These are phyloP conservation scores for Chelonus insularis DNA, from an alignment of 1,140 invertebrate genomes.

Conservation along the genomic window DNA sequence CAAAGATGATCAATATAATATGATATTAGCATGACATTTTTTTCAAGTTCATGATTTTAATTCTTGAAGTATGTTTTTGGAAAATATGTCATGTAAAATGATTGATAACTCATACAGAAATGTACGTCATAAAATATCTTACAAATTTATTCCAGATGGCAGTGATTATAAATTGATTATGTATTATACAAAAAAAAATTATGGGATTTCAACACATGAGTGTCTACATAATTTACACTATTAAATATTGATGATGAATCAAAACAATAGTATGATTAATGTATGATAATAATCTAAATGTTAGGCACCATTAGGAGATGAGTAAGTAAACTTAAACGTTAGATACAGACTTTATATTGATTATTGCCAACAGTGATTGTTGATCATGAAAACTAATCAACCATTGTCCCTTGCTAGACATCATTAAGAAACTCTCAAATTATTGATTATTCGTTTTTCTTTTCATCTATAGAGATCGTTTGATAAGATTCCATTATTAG, in stretches of 20 bases:
- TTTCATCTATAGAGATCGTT: too few relatives aligned
- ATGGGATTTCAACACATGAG: too few relatives aligned
- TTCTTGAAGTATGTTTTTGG: too few relatives aligned
- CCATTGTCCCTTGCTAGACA: background rate
- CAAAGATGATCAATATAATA: too few relatives aligned
- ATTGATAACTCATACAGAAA: background rate
- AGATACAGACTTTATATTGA: background rate
- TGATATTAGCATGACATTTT: too few relatives aligned
- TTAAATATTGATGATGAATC: too few relatives aligned
- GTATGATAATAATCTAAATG: background rate
- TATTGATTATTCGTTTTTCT: background rate
- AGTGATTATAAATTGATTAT: slow-evolving; percentile 15
- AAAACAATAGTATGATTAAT: background rate
- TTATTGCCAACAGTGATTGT: slow-evolving; percentile 9
- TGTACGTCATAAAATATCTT: background rate
- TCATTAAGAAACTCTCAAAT: background rate
- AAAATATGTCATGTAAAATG: too few relatives aligned
- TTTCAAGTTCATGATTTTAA: too few relatives aligned
- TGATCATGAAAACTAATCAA: too few relatives aligned
- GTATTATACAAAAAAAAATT: slow-evolving; percentile 6
- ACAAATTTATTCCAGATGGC: background rate
- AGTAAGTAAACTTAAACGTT: background rate
- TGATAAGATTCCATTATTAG: too few relatives aligned
- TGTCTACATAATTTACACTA: too few relatives aligned
- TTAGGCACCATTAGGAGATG: slow-evolving; percentile 18